Evolutionary conservation across 2,888 invertebrate genomes (phyloP).

Genomic region (Pollenia labialis): DNA sequence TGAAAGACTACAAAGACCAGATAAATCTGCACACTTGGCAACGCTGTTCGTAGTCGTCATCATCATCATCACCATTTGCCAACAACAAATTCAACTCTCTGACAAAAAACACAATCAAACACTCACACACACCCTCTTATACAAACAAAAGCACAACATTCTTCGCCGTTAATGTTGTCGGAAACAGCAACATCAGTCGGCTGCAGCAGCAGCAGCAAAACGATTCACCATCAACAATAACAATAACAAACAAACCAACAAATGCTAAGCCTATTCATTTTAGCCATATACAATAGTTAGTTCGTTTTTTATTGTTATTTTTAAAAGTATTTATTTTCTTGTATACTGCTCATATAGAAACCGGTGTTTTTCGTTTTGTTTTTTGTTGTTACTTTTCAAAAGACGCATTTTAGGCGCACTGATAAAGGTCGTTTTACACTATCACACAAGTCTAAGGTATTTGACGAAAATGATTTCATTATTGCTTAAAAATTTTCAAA

Average conservation of each 20-base stretch:
- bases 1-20: too few relatives aligned
- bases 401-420: constrained; percentile 37
- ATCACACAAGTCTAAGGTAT: too few relatives aligned
- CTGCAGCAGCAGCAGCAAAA: constrained; percentile 3
- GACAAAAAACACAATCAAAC: neutral
- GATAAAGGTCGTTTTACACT: neutral
- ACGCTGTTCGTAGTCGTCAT: constrained; percentile 37
- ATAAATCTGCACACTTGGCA: constrained; percentile 21
- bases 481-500: too few relatives aligned
- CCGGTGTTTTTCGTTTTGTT: constrained; percentile 61
- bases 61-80: constrained; percentile 41
- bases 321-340: neutral
- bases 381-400: constrained; percentile 19
- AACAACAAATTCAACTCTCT: constrained; percentile 44
- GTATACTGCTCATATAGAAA: constrained; percentile 45
- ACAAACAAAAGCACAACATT: constrained; percentile 15
- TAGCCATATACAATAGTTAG: constrained; percentile 46
- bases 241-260: constrained; percentile 35
- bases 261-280: constrained; percentile 2
- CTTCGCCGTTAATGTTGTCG: constrained; percentile 25
- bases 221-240: constrained; percentile 24
- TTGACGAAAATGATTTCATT: too few relatives aligned
- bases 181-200: constrained; percentile 24
- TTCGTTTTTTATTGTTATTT: constrained; percentile 16
- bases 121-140: constrained; percentile 2